Evolutionary conservation across 2,113 vertebrate species (phyloP), one percentile per base, ranked within the genome.

Genomic region (Prionailurus bengalensis): DNA sequence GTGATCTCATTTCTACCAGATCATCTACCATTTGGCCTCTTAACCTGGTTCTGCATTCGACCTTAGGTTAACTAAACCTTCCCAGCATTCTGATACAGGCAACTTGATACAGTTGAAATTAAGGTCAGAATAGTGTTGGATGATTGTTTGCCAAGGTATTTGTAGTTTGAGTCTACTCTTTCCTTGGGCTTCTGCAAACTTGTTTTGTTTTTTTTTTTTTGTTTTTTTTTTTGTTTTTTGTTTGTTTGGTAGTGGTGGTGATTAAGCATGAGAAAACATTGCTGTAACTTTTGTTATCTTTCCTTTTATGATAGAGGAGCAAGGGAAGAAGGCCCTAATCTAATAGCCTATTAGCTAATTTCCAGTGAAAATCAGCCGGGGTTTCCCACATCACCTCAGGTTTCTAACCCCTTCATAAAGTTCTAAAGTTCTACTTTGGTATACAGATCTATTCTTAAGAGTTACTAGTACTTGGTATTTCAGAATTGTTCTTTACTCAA

Each of bases 31-130:
- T 97, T 95, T 71, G 29, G 23, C 70, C 92, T 92, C n/a, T 82
- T 76, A 68, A 65, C 58, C 63, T 89, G 63, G 19, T 95, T 78
- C 33, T 94, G 15, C 63, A 31, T 3, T 97, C 31, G 5, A 61
- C 82, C 58, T 95, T 95, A 89, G 39, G 86, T 84, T 93, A 93
- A 95, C 73, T 83, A 92, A 85, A 80, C 84, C 42, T 33, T 92
- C 55, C 65, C 21, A 68, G 70, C 53, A 31, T 83, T 97, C 55
- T 86, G 91, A 90, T 58, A 80, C 66, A 63, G 87, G 90, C 7
- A 29, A 96, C 66, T 76, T 71, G 61, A 89, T 96, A 63, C 8
- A 90, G 83, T 79, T 79, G 87, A 76, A 95, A 94, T 93, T 88
- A 45, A 96, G 80, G 70, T 93, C 94, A 97, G 55, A 87, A 65